Evolutionary conservation across 2,113 vertebrate species (phyloP), one percentile per base, ranked within the genome.

Genomic region (Capreolus pygargus): DNA sequence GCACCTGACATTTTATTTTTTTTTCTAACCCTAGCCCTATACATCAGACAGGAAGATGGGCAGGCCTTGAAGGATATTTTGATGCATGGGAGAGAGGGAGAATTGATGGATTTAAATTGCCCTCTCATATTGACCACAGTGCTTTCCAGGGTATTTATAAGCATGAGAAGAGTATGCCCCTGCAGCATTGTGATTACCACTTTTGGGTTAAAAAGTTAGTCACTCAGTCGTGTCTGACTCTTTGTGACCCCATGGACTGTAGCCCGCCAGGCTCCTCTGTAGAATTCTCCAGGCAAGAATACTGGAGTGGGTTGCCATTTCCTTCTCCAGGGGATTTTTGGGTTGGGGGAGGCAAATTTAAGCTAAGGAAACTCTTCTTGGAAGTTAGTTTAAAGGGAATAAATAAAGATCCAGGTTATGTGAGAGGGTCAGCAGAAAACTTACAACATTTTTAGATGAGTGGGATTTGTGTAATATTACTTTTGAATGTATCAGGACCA

Each of bases 351-450:
- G 21, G 43, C 78, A 82, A 74, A 23, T 86, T 82, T 76, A 74
- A 95, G 28, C 25, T 92, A 43, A 94, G 82, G 50, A 90, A 94
- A 94, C 57, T 15, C 27, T 9, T 83, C 10, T 97, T 94, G 47
- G 60, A 64, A 95, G 60, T 52, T 81, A 81, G 61, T 92, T 91
- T 86, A 67, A 90, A 86, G 83, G 76, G 36, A 23, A 45, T 96
- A 13, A 60, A 79, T 95, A 84, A 95, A 94, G 21, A 39, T 64
- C 33, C 10, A 88, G 13, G 33, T 3, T 76, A 1, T 83, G 55
- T 91, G 16, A 86, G 50, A 96, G 58, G 30, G 23, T 97, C 60
- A 92, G 36, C 84, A 92, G 45, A 96, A 95, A 67, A 30, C 25
- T 85, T 85, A 52, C 1, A 43, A 5, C 21, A 70, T 95, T 70